Conservation (phyloP, 2,888 invertebrate genomes). For the Neuroscelio doddi region DNA sequence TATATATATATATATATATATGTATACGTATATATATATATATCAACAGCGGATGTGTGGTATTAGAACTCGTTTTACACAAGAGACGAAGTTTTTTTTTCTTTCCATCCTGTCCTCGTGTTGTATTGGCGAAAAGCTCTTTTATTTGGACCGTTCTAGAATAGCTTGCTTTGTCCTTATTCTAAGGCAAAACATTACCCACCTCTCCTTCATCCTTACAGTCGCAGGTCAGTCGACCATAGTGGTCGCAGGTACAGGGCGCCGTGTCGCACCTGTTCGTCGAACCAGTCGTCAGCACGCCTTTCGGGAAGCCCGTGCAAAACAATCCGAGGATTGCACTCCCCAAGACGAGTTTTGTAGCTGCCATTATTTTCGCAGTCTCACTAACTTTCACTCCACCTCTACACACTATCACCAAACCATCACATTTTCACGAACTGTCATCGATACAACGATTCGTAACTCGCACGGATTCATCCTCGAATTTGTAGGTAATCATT, state of each 20-base stretch:
- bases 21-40: too few species aligned
- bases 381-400: slow-evolving; percentile 20
- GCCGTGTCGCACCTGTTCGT: slow-evolving; percentile 73
- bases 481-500: too few species aligned
- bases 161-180: neutral
- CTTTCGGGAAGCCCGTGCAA: slow-evolving; percentile 58
- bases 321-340: slow-evolving; percentile 66
- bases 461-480: too few species aligned
- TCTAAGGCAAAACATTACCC: slow-evolving; percentile 49
- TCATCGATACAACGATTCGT: too few species aligned
- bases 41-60: too few species aligned
- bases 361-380: slow-evolving; percentile 65
- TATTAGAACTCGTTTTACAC: slow-evolving; percentile 2
- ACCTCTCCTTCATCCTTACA: slow-evolving; percentile 74
- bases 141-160: slow-evolving; percentile 5
- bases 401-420: slow-evolving; percentile 9
- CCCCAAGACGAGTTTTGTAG: slow-evolving; percentile 63
- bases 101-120: neutral
- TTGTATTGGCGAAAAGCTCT: too few species aligned
- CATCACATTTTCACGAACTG: slow-evolving; percentile 52
- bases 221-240: slow-evolving; percentile 75
- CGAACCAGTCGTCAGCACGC: slow-evolving; percentile 52
- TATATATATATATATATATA: too few species aligned
- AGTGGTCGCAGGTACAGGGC: slow-evolving; percentile 76
- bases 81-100: slow-evolving; percentile 4